Base-by-base conservation (phyloP, 2,113 vertebrate species). In the Crocuta crocuta region DNA sequence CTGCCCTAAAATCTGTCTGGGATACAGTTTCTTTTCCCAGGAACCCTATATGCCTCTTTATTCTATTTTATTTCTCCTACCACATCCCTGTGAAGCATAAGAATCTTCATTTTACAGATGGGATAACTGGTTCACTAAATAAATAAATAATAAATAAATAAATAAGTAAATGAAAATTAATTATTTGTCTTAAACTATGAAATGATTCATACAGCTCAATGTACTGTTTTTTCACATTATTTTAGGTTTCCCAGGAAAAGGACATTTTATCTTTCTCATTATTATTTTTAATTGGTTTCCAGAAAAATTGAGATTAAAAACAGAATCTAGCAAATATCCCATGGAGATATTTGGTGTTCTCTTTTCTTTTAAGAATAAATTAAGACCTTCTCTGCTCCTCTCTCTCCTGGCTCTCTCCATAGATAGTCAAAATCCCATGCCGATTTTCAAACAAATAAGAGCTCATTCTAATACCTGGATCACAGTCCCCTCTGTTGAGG, bases 231-330 rank as follows among this genome's bases (percentile, higher is more conserved):
- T 97, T 88, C 70, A 95, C 66, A 80, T 95, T 94, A 93, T 95
- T 94, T 96, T 35, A 55, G 39, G 33, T 94, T 98, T 96, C 48
- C 68, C 66, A 94, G 81, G 68, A 82, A 97, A 95, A 96, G 68
- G 84, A 89, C 93, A 61, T 95, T 96, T 97, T 97, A 63, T 96
- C 97, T 88, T 90, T 92, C 88, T 98, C 97, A 96, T 98, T 96
- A 98, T 98, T 98, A 96, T 96, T 97, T 98, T 96, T 96, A 97
- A 97, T 98, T 98, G 61, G 71, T 97, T 97, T 98, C 92, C 87
- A 92, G 74, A 89, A 96, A 96, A 95, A 58, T 89, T 97, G 89
- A 95, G 88, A 96, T 97, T 97, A 95, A 96, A 98, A 98, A 97
- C 90, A 97, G 70, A 94, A 92, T 95, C 93, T 97, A 95, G 96